Percentiles rank a stretch among this genome's conserved stretches.
Evolutionary conservation across 1,140 invertebrate genomes (phyloP).

Genomic region (Papilio polytes): DNA sequence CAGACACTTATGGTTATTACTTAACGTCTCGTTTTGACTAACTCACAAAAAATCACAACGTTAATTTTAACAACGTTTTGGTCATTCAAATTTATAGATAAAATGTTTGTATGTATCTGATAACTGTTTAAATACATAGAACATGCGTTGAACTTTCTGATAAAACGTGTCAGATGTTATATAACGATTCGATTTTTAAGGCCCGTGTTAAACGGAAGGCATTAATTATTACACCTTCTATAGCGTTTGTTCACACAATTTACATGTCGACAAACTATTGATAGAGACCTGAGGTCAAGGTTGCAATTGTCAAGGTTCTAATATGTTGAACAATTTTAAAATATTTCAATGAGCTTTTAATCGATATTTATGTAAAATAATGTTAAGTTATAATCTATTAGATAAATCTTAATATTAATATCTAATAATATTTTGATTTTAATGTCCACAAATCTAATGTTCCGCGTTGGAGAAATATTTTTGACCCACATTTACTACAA

Average conservation of each 20-base stretch:
- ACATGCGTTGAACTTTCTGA: constrained; percentile 8
- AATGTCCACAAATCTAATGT: not conserved
- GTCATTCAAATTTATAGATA: not conserved
- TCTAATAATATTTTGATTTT: no score
- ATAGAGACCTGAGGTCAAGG: constrained; percentile 59
- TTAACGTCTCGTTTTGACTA: not conserved
- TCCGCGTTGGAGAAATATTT: not conserved
- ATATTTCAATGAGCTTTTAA: constrained; percentile 9
- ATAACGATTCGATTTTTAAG: constrained; percentile 45
- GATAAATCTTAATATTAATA: no score
- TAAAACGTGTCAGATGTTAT: constrained; percentile 28
- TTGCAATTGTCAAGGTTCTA: constrained; percentile 46
- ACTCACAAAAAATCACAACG: not conserved
- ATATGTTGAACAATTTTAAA: constrained; percentile 3
- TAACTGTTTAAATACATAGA: constrained; percentile 38
- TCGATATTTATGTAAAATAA: not conserved
- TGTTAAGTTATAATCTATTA: not conserved
- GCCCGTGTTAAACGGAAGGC: constrained; percentile 53
- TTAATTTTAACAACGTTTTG: not conserved
- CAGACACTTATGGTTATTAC: not conserved
- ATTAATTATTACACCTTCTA: constrained; percentile 63
- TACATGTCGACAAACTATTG: constrained; percentile 50
- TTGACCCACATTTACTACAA: not conserved
- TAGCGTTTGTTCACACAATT: constrained; percentile 59
- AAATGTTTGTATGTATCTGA: constrained; percentile 38